These are phyloP conservation scores for Diadema setosum DNA, from an alignment of 35 echinoderm and acorn worm species.

Conservation along the genomic window DNA sequence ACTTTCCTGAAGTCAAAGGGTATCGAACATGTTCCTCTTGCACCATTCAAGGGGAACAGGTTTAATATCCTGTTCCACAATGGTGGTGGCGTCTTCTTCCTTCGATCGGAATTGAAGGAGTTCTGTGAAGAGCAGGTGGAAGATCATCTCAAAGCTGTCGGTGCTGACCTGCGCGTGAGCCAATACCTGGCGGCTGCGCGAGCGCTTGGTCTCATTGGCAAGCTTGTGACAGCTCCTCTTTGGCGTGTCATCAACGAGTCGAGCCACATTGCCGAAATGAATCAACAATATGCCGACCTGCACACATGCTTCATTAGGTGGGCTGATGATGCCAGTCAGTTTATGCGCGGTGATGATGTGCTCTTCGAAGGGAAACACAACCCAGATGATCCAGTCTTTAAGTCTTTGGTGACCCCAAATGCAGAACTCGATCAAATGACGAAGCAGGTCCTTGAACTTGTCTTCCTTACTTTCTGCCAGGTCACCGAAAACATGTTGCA, in stretches of 20 bases:
- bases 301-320: constrained; percentile 45
- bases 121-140: no score
- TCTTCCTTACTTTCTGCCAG: neutral
- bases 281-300: no score
- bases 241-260: constrained; percentile 27
- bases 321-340: constrained; percentile 1
- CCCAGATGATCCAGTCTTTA: neutral
- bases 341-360: neutral
- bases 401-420: neutral
- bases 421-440: neutral
- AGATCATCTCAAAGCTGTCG: neutral
- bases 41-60: neutral
- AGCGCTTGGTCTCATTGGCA: neutral
- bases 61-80: constrained; percentile 7
- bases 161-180: constrained; percentile 35
- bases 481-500: neutral
- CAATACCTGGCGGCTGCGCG: neutral
- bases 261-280: constrained; percentile 38
- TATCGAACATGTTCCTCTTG: neutral
- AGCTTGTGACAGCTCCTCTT: neutral
- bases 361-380: neutral
- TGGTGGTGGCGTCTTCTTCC: neutral
- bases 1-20: neutral
- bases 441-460: neutral
- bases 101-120: neutral